phyloP scores from a whole-genome alignment of 2,797 vertebrate genomes.

The Muscicapa striata region DNA sequence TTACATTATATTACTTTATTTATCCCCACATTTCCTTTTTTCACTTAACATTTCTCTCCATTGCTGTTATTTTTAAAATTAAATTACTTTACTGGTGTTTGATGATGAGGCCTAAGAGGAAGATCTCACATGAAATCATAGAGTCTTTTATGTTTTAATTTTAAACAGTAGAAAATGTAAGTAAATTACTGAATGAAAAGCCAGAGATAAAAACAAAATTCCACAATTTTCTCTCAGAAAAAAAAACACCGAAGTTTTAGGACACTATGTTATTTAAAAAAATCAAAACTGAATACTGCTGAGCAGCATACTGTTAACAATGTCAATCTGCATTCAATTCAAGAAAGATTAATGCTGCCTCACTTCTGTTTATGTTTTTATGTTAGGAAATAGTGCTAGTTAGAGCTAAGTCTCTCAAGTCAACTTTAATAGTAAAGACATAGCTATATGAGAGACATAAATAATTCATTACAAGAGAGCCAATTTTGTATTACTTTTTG shows the following conservation, averaged over 20 bases:
- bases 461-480: conserved; percentile 25
- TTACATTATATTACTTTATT: neutral
- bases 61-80: neutral
- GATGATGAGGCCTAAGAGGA: neutral
- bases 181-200: conserved; percentile 4
- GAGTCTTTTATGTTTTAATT: neutral
- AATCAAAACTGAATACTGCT: neutral
- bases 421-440: conserved; percentile 6
- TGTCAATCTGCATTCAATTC: neutral
- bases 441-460: conserved; percentile 30
- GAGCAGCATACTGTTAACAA: neutral
- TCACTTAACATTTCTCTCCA: neutral
- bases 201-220: neutral
- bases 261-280: neutral
- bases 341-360: neutral
- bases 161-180: no score
- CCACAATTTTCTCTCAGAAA: neutral
- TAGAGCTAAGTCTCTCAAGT: conserved; percentile 28
- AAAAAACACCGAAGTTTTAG: neutral
- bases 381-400: conserved; percentile 19
- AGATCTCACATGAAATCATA: neutral
- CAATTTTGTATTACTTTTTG: conserved; percentile 14
- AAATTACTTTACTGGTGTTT: neutral
- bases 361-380: neutral
- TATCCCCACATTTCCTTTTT: neutral